Evolutionary conservation across 2,888 invertebrate genomes (phyloP).

Genomic region (Eueremaeus valkanovi): DNA sequence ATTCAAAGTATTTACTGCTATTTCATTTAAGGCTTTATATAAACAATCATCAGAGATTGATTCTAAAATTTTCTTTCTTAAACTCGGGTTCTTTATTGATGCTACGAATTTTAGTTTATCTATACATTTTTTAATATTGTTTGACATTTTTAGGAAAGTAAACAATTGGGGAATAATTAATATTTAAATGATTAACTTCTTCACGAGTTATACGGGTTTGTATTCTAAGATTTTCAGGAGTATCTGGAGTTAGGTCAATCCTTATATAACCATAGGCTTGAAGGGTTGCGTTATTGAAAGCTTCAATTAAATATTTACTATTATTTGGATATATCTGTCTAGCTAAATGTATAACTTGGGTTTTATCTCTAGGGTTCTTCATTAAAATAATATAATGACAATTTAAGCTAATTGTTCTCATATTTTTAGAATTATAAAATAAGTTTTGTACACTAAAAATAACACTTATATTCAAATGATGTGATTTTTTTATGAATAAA

Average conservation of each 20-base stretch:
- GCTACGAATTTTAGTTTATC: background rate
- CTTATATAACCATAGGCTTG: constrained; percentile 19
- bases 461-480: constrained; percentile 37
- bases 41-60: background rate
- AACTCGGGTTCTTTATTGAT: background rate
- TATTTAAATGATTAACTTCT: background rate
- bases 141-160: background rate
- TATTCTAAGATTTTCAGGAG: background rate
- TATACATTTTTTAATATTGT: background rate
- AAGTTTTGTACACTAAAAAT: constrained; percentile 42
- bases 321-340: constrained; percentile 31
- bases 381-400: constrained; percentile 37
- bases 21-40: constrained; percentile 34
- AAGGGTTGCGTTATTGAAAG: constrained; percentile 32
- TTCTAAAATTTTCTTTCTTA: background rate
- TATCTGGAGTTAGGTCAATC: constrained; percentile 9
- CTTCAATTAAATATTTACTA: constrained; percentile 24
- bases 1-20: constrained; percentile 23
- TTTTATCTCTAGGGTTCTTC: constrained; percentile 39
- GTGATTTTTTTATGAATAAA: constrained; percentile 41
- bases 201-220: background rate
- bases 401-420: constrained; percentile 40
- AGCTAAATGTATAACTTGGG: constrained; percentile 27
- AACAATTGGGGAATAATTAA: background rate
- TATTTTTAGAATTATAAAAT: constrained; percentile 17